Conservation (phyloP, 2,888 invertebrate species). For the Leistus spinibarbis region DNA sequence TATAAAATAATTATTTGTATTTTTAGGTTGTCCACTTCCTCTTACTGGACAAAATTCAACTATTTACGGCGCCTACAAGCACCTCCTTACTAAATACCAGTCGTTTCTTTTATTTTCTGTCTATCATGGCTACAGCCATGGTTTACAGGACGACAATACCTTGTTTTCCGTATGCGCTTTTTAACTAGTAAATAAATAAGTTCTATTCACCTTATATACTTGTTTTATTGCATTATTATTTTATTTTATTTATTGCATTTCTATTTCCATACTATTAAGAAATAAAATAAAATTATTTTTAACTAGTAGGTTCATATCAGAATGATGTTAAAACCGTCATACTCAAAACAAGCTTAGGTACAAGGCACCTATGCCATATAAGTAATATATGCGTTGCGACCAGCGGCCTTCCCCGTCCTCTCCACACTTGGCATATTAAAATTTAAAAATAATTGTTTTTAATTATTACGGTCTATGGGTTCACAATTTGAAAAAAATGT, state of each 20-base stretch:
- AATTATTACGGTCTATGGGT: too few relatives aligned
- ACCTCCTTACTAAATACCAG: conserved; percentile 40
- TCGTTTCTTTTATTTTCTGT: conserved; percentile 42
- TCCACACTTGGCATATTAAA: too few relatives aligned
- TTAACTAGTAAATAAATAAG: background rate
- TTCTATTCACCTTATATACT: background rate
- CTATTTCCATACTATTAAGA: background rate
- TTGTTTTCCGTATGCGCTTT: background rate
- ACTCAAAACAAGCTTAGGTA: too few relatives aligned
- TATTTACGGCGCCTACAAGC: conserved; percentile 10
- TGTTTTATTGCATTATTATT: background rate
- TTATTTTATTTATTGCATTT: background rate
- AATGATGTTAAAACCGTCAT: too few relatives aligned
- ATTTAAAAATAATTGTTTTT: too few relatives aligned
- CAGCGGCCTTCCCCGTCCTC: too few relatives aligned
- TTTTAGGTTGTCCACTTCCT: conserved; percentile 15
- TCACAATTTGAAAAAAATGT: too few relatives aligned
- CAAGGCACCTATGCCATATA: too few relatives aligned
- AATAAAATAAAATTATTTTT: too few relatives aligned
- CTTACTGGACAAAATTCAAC: background rate
- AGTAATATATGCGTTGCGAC: too few relatives aligned
- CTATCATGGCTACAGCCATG: background rate
- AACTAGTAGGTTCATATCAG: too few relatives aligned
- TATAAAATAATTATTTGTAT: conserved; percentile 5
- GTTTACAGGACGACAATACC: background rate